Evolutionary conservation across 2,888 invertebrate genomes (phyloP).

Genomic region (Oxystoma pomonae): DNA sequence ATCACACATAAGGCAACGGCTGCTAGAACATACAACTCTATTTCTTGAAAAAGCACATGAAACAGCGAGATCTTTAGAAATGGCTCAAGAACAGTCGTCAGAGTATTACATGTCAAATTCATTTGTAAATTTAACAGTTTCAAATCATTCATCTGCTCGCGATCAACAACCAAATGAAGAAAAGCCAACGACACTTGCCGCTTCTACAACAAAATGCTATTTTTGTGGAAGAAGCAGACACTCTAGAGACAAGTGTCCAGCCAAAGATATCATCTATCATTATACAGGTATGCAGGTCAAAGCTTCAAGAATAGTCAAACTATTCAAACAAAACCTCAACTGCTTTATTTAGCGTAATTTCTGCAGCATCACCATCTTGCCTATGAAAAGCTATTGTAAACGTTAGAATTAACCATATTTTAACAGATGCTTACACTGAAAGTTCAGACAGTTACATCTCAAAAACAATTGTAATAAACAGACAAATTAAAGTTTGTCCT

Average conservation of each 20-base stretch:
- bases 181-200: conserved; percentile 1
- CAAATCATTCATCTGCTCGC: neutral
- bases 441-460: conserved; percentile 4
- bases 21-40: neutral
- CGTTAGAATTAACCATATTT: neutral
- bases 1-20: neutral
- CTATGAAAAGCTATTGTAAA: neutral
- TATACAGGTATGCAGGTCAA: conserved; percentile 4
- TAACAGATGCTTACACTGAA: conserved; percentile 3
- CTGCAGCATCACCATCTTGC: conserved; percentile 3
- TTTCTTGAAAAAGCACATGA: neutral
- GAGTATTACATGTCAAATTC: conserved; percentile 1
- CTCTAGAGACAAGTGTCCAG: conserved; percentile 1
- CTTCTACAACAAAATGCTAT: conserved; percentile 1
- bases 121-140: conserved; percentile 1
- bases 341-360: conserved; percentile 1
- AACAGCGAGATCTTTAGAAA: neutral
- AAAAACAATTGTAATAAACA: neutral
- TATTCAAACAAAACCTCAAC: neutral
- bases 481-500: neutral
- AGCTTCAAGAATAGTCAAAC: neutral
- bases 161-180: conserved; percentile 1
- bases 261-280: neutral
- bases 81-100: neutral
- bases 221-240: conserved; percentile 1